Evolutionary conservation across 1,140 invertebrate species (phyloP), one percentile per base, ranked within the genome.

Genomic region (Drosophila navojoa): DNA sequence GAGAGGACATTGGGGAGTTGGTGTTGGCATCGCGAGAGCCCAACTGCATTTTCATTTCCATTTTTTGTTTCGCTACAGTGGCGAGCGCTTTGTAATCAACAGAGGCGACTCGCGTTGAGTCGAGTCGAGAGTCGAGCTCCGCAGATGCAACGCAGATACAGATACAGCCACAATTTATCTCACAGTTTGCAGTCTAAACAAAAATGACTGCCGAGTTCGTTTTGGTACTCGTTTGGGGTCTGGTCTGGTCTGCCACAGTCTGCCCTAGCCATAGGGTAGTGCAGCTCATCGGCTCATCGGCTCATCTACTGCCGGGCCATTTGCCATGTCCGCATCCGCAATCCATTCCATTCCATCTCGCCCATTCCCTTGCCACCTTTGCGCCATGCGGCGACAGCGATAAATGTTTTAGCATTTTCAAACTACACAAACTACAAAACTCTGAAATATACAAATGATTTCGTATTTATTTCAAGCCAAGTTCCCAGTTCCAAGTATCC

Each of bases 161-260:
- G 81, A 87, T 89, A 87, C 73, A 80, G 15, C 73, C 74, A 77
- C 84, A 79, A 87, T 87, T 87, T 87, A 87, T 87, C 84, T 87
- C 84, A 84, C 84, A 87, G 84, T 87, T 89, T 89, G 84, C 84
- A 89, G 84, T 87, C 84, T 87, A 87, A 89, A 87, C 84, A 87
- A 89, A 87, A 86, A 79, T 79, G 81, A 85, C 77, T 81, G 77
- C 64, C 50, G 74, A 59, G 63, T 52, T 35, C 71, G 62, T 45
- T 64, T 22, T 38, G 13, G 11, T 15, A 50, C 25, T 25, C 13
- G 52, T 49, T 15, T 32, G 25, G 45, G 44, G 7, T 53, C 40
- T 54, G 32, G 29, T n/a, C n/a, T n/a, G n/a, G 44, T 19, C 47
- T 50, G 54, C 63, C 52, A 53, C 53, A 52, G 29, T 19, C 49